A percentile compares a stretch with the other conserved stretches of the same genome.
These are phyloP conservation scores for Camponotus pennsylvanicus DNA, from an alignment of 1,140 invertebrate species.

Conservation along the genomic window DNA sequence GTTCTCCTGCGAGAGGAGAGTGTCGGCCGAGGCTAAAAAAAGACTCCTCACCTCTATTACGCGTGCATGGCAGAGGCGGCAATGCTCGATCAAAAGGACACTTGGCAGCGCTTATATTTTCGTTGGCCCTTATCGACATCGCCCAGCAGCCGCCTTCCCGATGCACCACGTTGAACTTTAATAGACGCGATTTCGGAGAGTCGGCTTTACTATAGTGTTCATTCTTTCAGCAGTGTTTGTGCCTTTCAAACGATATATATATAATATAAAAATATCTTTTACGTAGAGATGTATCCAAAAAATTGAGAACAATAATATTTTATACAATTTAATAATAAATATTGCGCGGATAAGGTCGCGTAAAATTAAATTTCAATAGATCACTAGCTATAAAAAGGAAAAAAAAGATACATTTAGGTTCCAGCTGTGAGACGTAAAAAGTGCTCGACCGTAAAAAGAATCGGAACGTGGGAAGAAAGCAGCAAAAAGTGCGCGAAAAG, in stretches of 20 bases:
- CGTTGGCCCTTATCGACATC: conserved; percentile 55
- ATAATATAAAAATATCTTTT: no score
- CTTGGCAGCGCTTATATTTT: conserved; percentile 57
- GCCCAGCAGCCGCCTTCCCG: not conserved
- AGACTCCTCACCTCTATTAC: conserved; percentile 50
- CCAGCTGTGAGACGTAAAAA: not conserved
- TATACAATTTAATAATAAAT: not conserved
- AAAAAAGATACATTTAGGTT: not conserved
- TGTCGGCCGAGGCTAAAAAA: conserved; percentile 54
- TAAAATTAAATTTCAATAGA: not conserved
- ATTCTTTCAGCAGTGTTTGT: not conserved
- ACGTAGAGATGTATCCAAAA: not conserved
- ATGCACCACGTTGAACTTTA: not conserved
- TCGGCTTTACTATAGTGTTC: conserved; percentile 17
- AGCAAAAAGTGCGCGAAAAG: conserved; percentile 9
- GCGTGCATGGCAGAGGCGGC: conserved; percentile 40
- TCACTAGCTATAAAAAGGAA: not conserved
- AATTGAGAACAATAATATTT: conserved; percentile 1
- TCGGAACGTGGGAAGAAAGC: conserved; percentile 30
- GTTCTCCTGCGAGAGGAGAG: conserved; percentile 46
- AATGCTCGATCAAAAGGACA: conserved; percentile 63
- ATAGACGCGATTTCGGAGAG: conserved; percentile 4
- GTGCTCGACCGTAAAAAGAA: conserved; percentile 18
- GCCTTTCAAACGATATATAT: not conserved
- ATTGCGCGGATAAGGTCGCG: not conserved